Base-by-base conservation (phyloP, 2,888 invertebrate genomes). In the Alsophila aescularia region DNA sequence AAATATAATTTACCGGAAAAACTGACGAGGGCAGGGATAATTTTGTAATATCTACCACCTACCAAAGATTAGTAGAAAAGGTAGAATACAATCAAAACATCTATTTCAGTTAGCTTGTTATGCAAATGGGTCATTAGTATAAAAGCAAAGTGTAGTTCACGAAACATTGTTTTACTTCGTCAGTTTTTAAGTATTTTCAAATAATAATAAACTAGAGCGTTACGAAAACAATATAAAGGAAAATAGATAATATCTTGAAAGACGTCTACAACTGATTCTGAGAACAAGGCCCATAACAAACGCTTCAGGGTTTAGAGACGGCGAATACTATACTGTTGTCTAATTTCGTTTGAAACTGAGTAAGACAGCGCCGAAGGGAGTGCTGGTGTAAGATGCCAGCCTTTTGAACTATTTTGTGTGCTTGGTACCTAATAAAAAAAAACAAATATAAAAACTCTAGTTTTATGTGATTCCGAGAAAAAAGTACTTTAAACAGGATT, bases 151-250 rank as follows among this genome's bases (percentile, higher is more conserved):
- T 42, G 32, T 42, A 34, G 27, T 49, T 47, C 37, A 50, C 18
- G 45, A 44, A 50, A 47, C 56, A 47, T 51, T 56, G 50, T 56
- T 56, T 18, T 27, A 34, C 39, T 29, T 31, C 50, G 51, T 42
- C 41, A 29, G 31, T 35, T 55, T 56, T 56, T 47, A 37, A 37
- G 47, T 16, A 51, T 37, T 51, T 14, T 40, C 27, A 42, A 45
- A 37, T 43, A 57, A 47, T 50, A 57, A 49, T 44, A 49, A 57
- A 52, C 51, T 36, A 31, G 18, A 47, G 43, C 43, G 42, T 42
- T 35, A 13, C 34, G 16, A 47, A 50, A 56, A 47, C 47, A 43
- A 52, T 43, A 47, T 27, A 35, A 35, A 52, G n/a, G 42, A 52
- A 57, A 52, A 57, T 48, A 52, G 36, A 16, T 40, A 45, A 32